Base-by-base conservation (phyloP, 2,113 vertebrate genomes). In the Stegastes partitus region DNA sequence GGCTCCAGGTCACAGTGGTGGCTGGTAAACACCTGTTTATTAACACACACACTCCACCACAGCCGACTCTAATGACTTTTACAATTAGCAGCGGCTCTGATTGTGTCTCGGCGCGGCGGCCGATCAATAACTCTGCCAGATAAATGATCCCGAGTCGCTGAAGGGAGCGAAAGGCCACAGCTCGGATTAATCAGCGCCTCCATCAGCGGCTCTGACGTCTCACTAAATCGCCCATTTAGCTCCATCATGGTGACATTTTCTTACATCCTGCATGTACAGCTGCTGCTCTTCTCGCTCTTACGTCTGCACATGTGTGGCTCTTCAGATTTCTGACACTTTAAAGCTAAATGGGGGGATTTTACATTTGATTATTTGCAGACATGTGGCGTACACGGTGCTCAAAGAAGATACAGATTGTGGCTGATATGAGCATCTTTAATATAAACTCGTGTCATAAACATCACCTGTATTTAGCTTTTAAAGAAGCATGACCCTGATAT, bases 141-240 rank as follows among this genome's bases (percentile, higher is more conserved):
- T 87, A 81, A 89, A 94, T 89, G 83, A 91, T 72, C 77, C 21
- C 10, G 68, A 77, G 75, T 77, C 34, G 18, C 79, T 59, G 73
- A 74, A 34, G 4, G 65, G 54, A 78, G 55, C 39, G 56, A 93
- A 94, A 94, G 93, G 93, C 90, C 94, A 93, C 50, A 42, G 71
- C 55, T 1, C 65, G 76, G 82, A 94, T 92, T 87, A 86, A 93
- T 93, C 92, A 86, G 82, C 83, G 16, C 54, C 19, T 62, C 62
- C 83, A 71, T 71, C 77, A 78, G 65, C 63, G n/a, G 71, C 71
- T 70, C 68, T 73, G 70, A 65, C 25, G 58, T 49, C 67, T 74
- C 47, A 75, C 63, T 66, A 68, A 78, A 79, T 55, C 34, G 31
- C 70, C 75, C 62, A 51, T 79, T 57, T 71, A 57, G 44, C 19